Conservation (phyloP, 1,140 invertebrate genomes). For the Drosophila ogumai region DNA sequence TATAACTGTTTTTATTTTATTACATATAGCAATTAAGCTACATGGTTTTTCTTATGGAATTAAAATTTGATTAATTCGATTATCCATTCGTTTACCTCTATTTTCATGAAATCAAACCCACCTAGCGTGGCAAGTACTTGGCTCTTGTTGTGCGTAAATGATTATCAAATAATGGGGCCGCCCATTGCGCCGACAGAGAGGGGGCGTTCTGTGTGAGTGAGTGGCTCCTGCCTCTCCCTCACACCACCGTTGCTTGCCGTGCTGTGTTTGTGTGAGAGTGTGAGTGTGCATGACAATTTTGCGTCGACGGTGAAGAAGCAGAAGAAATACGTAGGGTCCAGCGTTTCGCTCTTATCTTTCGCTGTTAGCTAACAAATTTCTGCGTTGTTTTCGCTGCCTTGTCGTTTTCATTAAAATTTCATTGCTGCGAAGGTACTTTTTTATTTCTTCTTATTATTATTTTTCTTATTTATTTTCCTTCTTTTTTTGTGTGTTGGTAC, state of each 20-base stretch:
- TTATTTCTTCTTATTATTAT: conserved; percentile 28
- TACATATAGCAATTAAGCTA: background rate
- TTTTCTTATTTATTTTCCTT: conserved; percentile 17
- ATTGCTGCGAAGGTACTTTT: conserved; percentile 62
- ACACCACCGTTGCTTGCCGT: background rate
- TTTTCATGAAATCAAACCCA: background rate
- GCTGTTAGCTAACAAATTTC: conserved; percentile 61
- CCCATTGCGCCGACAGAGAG: conserved; percentile 28
- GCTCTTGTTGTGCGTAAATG: conserved; percentile 25
- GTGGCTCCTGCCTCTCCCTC: conserved; percentile 6
- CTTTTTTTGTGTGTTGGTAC: background rate
- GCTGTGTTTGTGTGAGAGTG: conserved; percentile 12
- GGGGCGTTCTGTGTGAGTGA: conserved; percentile 3
- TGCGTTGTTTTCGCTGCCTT: conserved; percentile 65
- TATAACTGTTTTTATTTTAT: too few relatives aligned
- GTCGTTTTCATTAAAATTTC: conserved; percentile 81
- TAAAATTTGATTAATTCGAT: background rate
- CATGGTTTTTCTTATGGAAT: background rate
- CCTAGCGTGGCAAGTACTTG: conserved; percentile 1
- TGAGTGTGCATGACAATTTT: conserved; percentile 61
- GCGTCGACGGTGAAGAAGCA: conserved; percentile 24
- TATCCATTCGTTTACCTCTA: background rate
- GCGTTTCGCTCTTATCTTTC: conserved; percentile 40
- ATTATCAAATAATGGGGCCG: conserved; percentile 39
- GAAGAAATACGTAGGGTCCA: conserved; percentile 31